phyloP scores from a whole-genome alignment of 1,140 invertebrate species.

The Drosophila pachea region DNA sequence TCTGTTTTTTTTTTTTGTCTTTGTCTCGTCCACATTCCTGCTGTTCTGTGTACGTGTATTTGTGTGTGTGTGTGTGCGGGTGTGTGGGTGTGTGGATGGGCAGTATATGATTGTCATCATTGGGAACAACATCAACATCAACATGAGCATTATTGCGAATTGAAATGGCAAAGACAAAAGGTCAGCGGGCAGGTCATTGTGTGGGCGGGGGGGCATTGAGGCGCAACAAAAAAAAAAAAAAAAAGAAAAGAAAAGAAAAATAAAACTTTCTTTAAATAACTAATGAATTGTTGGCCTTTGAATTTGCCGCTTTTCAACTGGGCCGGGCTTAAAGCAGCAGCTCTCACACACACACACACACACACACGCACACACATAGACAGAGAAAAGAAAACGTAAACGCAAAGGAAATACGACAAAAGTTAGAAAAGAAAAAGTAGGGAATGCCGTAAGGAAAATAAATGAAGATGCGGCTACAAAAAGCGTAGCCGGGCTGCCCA shows the following conservation, averaged over 20 bases:
- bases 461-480: slow-evolving; percentile 10
- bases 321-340: slow-evolving; percentile 22
- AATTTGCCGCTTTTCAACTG: slow-evolving; percentile 40
- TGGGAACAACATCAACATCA: slow-evolving; percentile 1
- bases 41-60: background rate
- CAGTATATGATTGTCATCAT: slow-evolving; percentile 26
- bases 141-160: slow-evolving; percentile 16
- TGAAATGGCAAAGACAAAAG: slow-evolving; percentile 20
- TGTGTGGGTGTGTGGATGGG: background rate
- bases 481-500: background rate
- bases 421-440: background rate
- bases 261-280: slow-evolving; percentile 60
- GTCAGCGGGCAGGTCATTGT: background rate
- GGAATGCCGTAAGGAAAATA: slow-evolving; percentile 15
- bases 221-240: slow-evolving; percentile 4
- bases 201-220: background rate
- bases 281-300: slow-evolving; percentile 70
- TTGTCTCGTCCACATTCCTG: too few species aligned
- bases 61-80: background rate
- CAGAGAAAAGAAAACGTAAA: slow-evolving; percentile 8
- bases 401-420: slow-evolving; percentile 17
- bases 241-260: background rate
- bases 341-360: too few species aligned
- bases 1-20: background rate
- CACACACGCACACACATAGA: too few species aligned